A percentile compares a stretch with the other conserved stretches of the same genome.
phyloP scores from a whole-genome alignment of 2,113 vertebrate species.

The Etia nguti region DNA sequence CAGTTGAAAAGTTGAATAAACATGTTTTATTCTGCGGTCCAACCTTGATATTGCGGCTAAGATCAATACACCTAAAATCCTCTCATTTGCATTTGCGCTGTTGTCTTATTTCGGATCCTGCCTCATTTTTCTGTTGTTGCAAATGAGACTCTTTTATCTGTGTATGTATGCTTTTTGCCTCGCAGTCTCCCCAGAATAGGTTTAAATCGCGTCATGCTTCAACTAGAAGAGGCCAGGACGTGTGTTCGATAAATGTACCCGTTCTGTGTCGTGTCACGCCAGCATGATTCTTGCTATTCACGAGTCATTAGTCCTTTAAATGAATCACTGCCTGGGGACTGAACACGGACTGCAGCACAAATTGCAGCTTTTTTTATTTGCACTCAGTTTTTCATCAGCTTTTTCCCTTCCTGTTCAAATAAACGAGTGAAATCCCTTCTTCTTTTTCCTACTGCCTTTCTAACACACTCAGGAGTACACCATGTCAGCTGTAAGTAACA shows the following conservation, averaged over 20 bases:
- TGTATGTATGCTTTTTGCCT: background rate
- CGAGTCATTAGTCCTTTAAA: constrained; percentile 45
- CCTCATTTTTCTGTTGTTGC: background rate
- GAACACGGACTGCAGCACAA: background rate
- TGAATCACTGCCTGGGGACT: constrained; percentile 31
- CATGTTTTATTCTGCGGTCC: constrained; percentile 19
- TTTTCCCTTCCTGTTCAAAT: constrained; percentile 21
- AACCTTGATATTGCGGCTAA: background rate
- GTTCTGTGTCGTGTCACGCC: constrained; percentile 5
- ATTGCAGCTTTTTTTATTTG: background rate
- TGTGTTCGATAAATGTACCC: constrained; percentile 2
- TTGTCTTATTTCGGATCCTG: background rate
- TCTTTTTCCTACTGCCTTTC: constrained; percentile 82
- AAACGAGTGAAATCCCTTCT: constrained; percentile 70
- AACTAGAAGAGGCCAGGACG: background rate
- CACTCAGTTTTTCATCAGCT: constrained; percentile 6
- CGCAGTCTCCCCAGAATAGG: background rate
- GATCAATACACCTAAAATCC: constrained; percentile 15
- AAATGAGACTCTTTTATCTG: background rate
- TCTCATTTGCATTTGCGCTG: background rate
- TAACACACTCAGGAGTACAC: constrained; percentile 91
- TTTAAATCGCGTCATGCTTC: background rate
- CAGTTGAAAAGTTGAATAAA: constrained; percentile 55
- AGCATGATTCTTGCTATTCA: constrained; percentile 39
- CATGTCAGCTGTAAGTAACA: constrained; percentile 94